Conservation (phyloP, 2,797 vertebrate species). For the Mustela erminea region DNA sequence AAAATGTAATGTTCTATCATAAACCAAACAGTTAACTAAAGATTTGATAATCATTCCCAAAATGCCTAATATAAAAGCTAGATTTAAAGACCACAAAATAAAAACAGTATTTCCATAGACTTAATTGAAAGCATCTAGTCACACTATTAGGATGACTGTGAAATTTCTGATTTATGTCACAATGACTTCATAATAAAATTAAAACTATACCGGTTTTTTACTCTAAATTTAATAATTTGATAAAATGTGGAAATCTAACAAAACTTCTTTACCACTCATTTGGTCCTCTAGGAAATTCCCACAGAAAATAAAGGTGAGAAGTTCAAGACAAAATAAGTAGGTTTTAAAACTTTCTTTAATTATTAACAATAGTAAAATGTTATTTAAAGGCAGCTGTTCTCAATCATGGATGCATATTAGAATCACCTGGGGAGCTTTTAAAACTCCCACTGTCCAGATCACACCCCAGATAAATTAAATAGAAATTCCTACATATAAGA, state of each 20-base stretch:
- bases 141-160: not conserved
- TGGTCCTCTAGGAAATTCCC: conserved; percentile 18
- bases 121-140: conserved; percentile 49
- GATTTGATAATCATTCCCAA: conserved; percentile 37
- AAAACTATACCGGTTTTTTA: not conserved
- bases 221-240: conserved; percentile 24
- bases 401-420: not conserved
- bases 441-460: not conserved
- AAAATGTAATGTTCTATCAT: conserved; percentile 29
- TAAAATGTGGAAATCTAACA: conserved; percentile 8
- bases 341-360: conserved; percentile 23
- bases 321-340: conserved; percentile 42
- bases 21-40: conserved; percentile 20
- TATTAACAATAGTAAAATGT: not conserved
- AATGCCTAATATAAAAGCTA: not conserved
- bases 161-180: conserved; percentile 18
- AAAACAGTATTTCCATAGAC: not conserved
- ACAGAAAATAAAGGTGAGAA: not conserved
- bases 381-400: not conserved
- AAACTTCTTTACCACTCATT: not conserved
- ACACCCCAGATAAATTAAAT: not conserved
- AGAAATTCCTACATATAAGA: not conserved
- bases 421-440: not conserved
- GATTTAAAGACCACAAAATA: conserved; percentile 52
- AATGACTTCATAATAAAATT: conserved; percentile 55